Conservation (phyloP, 2,113 vertebrate genomes). For the Siphamia tubifer region DNA sequence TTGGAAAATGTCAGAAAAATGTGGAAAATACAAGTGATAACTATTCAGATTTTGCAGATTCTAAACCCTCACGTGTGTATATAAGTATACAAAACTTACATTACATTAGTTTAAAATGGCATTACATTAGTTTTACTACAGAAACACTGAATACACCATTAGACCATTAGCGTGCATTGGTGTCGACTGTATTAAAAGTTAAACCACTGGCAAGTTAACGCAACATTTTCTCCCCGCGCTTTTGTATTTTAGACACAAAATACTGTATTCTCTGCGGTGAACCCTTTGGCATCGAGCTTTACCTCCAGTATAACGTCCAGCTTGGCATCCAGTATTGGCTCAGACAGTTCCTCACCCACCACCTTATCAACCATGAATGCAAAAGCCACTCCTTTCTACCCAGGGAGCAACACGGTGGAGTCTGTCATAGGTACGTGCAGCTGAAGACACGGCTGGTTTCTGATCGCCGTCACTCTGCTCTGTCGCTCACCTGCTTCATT, state of each 20-base stretch:
- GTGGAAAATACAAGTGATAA: too few species aligned
- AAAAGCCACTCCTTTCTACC: conserved; percentile 84
- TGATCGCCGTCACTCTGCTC: neutral
- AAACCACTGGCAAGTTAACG: too few species aligned
- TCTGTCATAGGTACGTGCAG: conserved; percentile 85
- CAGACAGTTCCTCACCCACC: conserved; percentile 88
- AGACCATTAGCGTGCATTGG: too few species aligned
- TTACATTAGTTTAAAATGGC: too few species aligned
- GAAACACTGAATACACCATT: too few species aligned
- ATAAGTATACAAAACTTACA: too few species aligned
- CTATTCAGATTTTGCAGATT: too few species aligned
- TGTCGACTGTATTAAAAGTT: too few species aligned
- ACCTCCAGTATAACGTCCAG: conserved; percentile 90
- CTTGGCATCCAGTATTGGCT: conserved; percentile 88
- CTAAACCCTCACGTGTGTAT: too few species aligned
- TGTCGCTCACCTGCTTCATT: conserved; percentile 7
- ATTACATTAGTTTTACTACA: too few species aligned
- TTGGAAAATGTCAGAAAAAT: too few species aligned
- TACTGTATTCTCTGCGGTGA: conserved; percentile 83
- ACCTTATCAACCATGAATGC: conserved; percentile 83
- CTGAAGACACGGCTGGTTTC: neutral
- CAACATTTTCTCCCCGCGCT: neutral
- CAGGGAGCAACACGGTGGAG: conserved; percentile 86
- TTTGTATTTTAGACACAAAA: conserved; percentile 84
- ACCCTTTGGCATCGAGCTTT: conserved; percentile 86